phyloP scores from a whole-genome alignment of 2,113 vertebrate genomes.

The Crotalus helleri region DNA sequence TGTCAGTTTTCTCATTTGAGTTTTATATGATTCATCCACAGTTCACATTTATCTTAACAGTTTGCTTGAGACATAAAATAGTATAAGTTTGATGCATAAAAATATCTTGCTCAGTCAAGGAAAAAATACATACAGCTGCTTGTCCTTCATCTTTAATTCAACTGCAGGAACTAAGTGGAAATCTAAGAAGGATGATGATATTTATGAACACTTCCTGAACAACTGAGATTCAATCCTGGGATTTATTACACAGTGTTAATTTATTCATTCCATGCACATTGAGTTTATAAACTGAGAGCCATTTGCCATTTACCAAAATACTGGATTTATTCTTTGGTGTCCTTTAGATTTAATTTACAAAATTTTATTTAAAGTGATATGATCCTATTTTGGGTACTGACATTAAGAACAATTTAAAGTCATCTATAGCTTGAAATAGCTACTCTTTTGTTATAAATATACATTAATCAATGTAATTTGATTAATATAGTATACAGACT shows the following conservation, averaged over 20 bases:
- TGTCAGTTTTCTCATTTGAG: background rate
- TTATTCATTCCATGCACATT: background rate
- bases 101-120: background rate
- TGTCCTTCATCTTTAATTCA: background rate
- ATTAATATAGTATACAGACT: background rate
- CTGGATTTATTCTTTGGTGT: slow-evolving; percentile 14
- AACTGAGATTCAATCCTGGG: background rate
- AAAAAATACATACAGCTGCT: background rate
- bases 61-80: background rate
- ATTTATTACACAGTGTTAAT: background rate
- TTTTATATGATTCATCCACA: background rate
- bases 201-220: background rate
- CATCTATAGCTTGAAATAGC: background rate
- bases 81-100: background rate
- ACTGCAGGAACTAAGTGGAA: background rate
- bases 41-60: background rate
- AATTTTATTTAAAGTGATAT: background rate
- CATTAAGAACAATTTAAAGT: slow-evolving; percentile 13
- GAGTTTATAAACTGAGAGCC: background rate
- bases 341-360: background rate
- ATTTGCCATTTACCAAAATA: slow-evolving; percentile 14
- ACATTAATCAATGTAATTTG: background rate
- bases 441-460: background rate
- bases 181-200: background rate
- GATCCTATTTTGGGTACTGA: background rate